Conservation (phyloP, 2,113 vertebrate genomes). For the Cheilinus undulatus region DNA sequence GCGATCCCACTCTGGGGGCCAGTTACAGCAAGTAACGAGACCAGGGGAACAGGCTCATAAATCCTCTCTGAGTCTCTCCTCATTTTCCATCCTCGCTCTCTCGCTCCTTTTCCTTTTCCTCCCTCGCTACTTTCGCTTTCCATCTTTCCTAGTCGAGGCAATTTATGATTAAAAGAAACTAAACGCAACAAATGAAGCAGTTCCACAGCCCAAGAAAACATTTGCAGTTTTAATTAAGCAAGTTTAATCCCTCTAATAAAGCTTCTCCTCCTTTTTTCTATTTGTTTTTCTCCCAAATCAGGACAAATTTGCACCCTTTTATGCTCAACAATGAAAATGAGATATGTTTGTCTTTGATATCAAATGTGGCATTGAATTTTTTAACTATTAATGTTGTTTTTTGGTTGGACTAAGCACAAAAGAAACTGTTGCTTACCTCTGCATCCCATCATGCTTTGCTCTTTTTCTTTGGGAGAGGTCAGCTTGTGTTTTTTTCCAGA, state of each 20-base stretch:
- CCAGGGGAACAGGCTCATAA: slow-evolving; percentile 79
- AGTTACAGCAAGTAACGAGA: slow-evolving; percentile 82
- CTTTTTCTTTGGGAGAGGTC: slow-evolving; percentile 1
- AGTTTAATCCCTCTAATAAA: slow-evolving; percentile 26
- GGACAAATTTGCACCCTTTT: slow-evolving; percentile 44
- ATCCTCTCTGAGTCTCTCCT: slow-evolving; percentile 73
- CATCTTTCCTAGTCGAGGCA: slow-evolving; percentile 34
- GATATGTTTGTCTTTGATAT: slow-evolving; percentile 62
- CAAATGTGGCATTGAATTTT: slow-evolving; percentile 60
- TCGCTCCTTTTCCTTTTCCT: slow-evolving; percentile 32
- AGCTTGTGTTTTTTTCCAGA: slow-evolving; percentile 10
- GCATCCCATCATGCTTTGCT: slow-evolving; percentile 45
- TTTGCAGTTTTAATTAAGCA: slow-evolving; percentile 19
- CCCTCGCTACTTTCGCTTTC: slow-evolving; percentile 29
- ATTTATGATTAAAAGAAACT: slow-evolving; percentile 52
- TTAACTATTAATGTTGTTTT: slow-evolving; percentile 2
- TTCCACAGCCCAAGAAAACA: slow-evolving; percentile 4
- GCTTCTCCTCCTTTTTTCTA: slow-evolving; percentile 7
- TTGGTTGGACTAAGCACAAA: slow-evolving; percentile 28
- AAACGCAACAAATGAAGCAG: slow-evolving; percentile 54
- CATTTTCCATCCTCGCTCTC: slow-evolving; percentile 60
- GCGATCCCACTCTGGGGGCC: slow-evolving; percentile 79
- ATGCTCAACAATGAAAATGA: slow-evolving; percentile 64
- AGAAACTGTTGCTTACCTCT: slow-evolving; percentile 9
- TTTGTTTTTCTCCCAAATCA: slow-evolving; percentile 59